These are phyloP conservation scores for Phorcus lineatus DNA, from an alignment of 2,888 invertebrate species.

Conservation along the genomic window DNA sequence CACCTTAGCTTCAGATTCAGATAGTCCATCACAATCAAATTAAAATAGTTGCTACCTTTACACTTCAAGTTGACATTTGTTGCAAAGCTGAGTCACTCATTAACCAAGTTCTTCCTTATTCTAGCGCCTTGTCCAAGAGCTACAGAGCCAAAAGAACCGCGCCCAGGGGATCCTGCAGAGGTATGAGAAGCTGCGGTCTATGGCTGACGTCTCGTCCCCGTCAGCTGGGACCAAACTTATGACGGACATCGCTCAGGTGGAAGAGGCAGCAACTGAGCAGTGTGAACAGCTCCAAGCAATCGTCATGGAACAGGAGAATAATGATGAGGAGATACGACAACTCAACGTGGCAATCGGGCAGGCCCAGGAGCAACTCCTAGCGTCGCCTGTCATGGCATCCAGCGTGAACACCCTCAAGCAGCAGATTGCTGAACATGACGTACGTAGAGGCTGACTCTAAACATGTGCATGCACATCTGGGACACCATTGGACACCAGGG, in stretches of 20 bases:
- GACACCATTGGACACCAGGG: not conserved
- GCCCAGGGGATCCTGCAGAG: slow-evolving; percentile 57
- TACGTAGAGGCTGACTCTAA: slow-evolving; percentile 50
- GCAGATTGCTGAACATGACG: slow-evolving; percentile 66
- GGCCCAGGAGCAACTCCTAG: slow-evolving; percentile 60
- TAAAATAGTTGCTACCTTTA: too few species aligned
- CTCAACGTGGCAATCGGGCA: slow-evolving; percentile 59
- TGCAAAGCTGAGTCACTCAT: not conserved
- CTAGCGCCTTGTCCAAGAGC: slow-evolving; percentile 66
- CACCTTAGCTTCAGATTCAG: too few species aligned
- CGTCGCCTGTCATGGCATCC: slow-evolving; percentile 60
- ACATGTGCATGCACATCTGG: not conserved
- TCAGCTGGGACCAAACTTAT: slow-evolving; percentile 46
- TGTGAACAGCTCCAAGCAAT: slow-evolving; percentile 54
- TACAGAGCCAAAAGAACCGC: slow-evolving; percentile 57
- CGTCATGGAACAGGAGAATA: slow-evolving; percentile 60
- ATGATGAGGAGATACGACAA: slow-evolving; percentile 60
- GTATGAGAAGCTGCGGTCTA: slow-evolving; percentile 49
- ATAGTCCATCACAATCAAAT: too few species aligned
- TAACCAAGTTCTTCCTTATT: slow-evolving; percentile 20
- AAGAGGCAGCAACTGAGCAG: slow-evolving; percentile 57
- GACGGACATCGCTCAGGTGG: slow-evolving; percentile 60
- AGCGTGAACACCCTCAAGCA: slow-evolving; percentile 65
- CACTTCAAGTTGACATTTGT: not conserved
- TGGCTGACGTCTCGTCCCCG: not conserved